phyloP scores from a whole-genome alignment of 92 coral and sea anemone genomes.

The Zoanthus sociatus region DNA sequence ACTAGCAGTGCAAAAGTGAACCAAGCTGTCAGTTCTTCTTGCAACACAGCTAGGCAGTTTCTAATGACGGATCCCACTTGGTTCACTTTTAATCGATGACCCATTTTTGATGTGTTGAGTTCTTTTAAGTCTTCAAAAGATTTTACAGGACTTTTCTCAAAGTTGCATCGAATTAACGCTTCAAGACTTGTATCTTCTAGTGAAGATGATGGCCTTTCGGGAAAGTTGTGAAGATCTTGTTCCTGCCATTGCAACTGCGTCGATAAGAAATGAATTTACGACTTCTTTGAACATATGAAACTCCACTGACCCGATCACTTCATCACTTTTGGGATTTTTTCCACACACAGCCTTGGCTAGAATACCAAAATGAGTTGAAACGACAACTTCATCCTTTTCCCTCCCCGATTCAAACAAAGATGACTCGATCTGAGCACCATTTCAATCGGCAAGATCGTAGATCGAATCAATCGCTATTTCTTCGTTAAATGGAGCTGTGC shows the following conservation, averaged over 20 bases:
- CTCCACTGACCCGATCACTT: not conserved
- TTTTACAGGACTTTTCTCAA: not conserved
- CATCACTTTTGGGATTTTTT: too few relatives aligned
- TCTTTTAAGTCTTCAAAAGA: not conserved
- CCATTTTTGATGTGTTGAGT: not conserved
- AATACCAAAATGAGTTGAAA: too few relatives aligned
- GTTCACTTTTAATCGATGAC: not conserved
- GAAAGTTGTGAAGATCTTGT: too few relatives aligned
- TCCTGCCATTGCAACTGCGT: too few relatives aligned
- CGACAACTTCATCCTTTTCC: too few relatives aligned
- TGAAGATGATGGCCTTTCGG: not conserved
- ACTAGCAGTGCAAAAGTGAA: not conserved
- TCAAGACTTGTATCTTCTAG: not conserved
- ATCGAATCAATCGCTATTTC: too few relatives aligned
- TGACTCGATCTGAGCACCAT: too few relatives aligned
- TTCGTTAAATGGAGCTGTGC: too few relatives aligned
- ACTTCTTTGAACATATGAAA: not conserved
- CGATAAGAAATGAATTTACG: not conserved
- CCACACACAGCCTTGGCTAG: too few relatives aligned
- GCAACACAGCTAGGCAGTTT: not conserved
- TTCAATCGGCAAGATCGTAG: too few relatives aligned
- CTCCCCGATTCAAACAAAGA: too few relatives aligned
- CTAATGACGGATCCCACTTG: not conserved
- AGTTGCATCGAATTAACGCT: not conserved
- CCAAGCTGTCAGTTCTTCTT: not conserved